These are phyloP conservation scores for Sciurus vulgaris DNA, from an alignment of 2,797 vertebrate species.

Conservation along the genomic window DNA sequence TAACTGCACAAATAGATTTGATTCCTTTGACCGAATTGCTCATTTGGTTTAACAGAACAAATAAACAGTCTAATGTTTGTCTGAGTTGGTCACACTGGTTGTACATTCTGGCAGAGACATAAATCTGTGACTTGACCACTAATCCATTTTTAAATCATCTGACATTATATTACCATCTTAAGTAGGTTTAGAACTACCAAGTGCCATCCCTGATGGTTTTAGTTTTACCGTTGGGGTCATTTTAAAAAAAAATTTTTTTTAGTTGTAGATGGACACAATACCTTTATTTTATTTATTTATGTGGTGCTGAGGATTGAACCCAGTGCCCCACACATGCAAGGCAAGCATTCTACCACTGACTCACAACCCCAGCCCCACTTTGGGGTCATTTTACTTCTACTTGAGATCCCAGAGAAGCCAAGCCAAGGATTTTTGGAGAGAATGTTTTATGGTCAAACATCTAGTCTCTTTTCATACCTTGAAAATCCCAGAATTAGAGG, in stretches of 20 bases:
- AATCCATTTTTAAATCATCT: slow-evolving; percentile 37
- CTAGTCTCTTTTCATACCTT: not conserved
- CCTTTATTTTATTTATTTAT: too few species aligned
- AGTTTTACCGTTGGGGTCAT: not conserved
- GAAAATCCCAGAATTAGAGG: not conserved
- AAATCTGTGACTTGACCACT: slow-evolving; percentile 14
- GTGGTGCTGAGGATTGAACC: too few species aligned
- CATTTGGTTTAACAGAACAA: slow-evolving; percentile 42
- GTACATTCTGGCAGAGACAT: not conserved
- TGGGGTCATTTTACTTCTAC: not conserved
- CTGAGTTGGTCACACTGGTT: not conserved
- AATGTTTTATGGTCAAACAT: slow-evolving; percentile 21
- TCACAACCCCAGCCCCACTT: not conserved
- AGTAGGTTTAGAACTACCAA: not conserved
- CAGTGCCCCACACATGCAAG: too few species aligned
- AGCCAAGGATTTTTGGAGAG: not conserved
- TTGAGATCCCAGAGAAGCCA: not conserved
- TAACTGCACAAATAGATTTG: slow-evolving; percentile 1
- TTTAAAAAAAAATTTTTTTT: not conserved
- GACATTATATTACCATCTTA: not conserved
- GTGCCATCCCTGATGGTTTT: not conserved
- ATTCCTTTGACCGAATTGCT: not conserved
- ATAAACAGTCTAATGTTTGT: not conserved
- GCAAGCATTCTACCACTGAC: too few species aligned
- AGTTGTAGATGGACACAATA: too few species aligned